A percentile compares a stretch with the other conserved stretches of the same genome.
Conservation (phyloP, 2,113 vertebrate genomes). For the Malurus alboscapulatus region DNA sequence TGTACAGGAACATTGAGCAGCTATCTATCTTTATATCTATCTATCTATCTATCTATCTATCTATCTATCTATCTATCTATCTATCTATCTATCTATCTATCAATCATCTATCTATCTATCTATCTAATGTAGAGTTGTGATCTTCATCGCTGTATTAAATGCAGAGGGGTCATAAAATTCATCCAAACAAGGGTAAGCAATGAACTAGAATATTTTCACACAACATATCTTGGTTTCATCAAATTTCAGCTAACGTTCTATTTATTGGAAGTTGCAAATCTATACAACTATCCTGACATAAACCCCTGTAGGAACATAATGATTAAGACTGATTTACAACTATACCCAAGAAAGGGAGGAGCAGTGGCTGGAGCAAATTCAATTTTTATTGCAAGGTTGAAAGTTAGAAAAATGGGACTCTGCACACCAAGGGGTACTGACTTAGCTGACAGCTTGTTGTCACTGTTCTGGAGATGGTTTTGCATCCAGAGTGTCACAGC, state of each 20-base stretch:
- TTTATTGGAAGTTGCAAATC: background rate
- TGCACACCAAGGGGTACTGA: background rate
- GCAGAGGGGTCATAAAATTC: background rate
- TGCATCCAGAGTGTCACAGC: background rate
- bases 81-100: background rate
- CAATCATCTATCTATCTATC: background rate
- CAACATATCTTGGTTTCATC: background rate
- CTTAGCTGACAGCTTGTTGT: background rate
- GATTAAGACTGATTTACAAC: background rate
- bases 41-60: background rate
- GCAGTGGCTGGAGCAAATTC: background rate
- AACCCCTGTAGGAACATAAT: background rate
- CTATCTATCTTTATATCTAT: background rate
- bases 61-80: background rate
- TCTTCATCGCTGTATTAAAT: background rate
- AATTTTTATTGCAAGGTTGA: background rate
- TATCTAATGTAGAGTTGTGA: background rate
- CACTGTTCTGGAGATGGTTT: background rate
- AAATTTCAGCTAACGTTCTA: background rate
- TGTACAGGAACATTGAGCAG: background rate
- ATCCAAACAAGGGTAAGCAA: background rate
- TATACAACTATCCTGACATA: background rate
- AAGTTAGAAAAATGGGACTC: background rate
- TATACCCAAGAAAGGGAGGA: background rate
- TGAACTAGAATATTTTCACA: background rate